Base-by-base conservation (phyloP, 2,113 vertebrate species). In the Hystrix cristata region DNA sequence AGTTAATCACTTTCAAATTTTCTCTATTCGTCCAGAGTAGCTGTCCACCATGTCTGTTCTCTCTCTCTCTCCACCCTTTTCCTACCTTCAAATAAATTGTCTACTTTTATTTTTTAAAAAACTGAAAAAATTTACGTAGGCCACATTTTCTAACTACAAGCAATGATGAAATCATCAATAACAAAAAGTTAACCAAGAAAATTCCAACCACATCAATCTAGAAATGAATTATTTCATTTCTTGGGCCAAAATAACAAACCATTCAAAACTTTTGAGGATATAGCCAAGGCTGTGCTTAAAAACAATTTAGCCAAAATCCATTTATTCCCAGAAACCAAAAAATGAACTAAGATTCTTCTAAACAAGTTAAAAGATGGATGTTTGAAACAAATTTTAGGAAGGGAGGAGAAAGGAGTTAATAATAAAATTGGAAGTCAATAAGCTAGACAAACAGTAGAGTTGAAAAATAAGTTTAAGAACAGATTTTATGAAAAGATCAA, bases 211-310 rank as follows among this genome's bases (percentile, higher is more conserved):
- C 31, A 60, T 48, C 76, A 85, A 87, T 21, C 43, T 57, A 46
- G 67, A 38, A 96, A 81, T 64, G 11, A 92, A 80, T 91, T 92
- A 81, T 62, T 71, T 94, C 38, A 38, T 59, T 81, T 90, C 48
- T 90, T n/a, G 46, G 81, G 71, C 92, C 89, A 96, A 97, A 95
- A 89, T 53, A 84, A 23, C 72, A 85, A 89, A 93, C 69, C 82
- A 67, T 91, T 95, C 55, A 72, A 57, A 92, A 95, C 51, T 72
- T 72, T 79, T 55, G 62, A 79, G 48, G 53, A 65, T 55, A 91
- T 27, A n/a, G 23, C n/a, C 16, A 84, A 95, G 38, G 69, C 59
- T 80, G 43, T 76, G 71, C 72, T 92, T 3, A 69, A 83, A 86
- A 95, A 69, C 34, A 29, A n/a, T 64, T 34, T 69, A 95, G 85